phyloP scores from a whole-genome alignment of 2,888 invertebrate species.

The Leptura quadrifasciata region DNA sequence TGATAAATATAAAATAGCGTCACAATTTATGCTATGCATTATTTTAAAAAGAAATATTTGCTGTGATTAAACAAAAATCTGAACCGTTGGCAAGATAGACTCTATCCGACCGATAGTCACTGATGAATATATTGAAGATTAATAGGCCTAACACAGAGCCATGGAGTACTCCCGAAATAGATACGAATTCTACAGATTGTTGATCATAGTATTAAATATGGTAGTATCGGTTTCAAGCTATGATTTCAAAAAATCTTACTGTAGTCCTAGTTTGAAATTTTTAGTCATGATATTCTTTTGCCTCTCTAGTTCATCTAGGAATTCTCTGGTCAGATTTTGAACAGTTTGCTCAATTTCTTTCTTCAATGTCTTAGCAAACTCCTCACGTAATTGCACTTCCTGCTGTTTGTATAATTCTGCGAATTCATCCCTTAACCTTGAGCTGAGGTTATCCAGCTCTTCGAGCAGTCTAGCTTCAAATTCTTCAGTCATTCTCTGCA shows the following conservation, averaged over 20 bases:
- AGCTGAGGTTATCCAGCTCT: slow-evolving; percentile 54
- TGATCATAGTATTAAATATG: no score
- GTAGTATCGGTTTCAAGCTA: no score
- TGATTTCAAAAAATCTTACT: slow-evolving; percentile 61
- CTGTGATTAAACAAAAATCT: no score
- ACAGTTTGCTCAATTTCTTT: slow-evolving; percentile 63
- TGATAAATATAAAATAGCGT: no score
- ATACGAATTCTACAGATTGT: no score
- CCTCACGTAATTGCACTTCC: slow-evolving; percentile 42
- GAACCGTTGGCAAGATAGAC: no score
- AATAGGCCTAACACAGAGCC: no score
- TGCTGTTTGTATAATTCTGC: slow-evolving; percentile 47
- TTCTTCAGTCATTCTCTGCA: slow-evolving; percentile 50
- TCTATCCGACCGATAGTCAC: no score
- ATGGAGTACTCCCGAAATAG: no score
- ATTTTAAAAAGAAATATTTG: no score
- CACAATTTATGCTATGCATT: no score
- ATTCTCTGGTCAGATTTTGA: slow-evolving; percentile 62
- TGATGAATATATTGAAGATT: no score
- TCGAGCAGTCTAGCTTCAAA: slow-evolving; percentile 53
- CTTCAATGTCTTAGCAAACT: slow-evolving; percentile 62
- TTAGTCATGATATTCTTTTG: slow-evolving; percentile 64
- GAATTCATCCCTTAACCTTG: slow-evolving; percentile 52
- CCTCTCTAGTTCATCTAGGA: slow-evolving; percentile 61
- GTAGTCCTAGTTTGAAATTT: slow-evolving; percentile 63